Evolutionary conservation across 30 jellyfish, hydroid and myxozoan species (phyloP).

Genomic region (Turritopsis rubra): DNA sequence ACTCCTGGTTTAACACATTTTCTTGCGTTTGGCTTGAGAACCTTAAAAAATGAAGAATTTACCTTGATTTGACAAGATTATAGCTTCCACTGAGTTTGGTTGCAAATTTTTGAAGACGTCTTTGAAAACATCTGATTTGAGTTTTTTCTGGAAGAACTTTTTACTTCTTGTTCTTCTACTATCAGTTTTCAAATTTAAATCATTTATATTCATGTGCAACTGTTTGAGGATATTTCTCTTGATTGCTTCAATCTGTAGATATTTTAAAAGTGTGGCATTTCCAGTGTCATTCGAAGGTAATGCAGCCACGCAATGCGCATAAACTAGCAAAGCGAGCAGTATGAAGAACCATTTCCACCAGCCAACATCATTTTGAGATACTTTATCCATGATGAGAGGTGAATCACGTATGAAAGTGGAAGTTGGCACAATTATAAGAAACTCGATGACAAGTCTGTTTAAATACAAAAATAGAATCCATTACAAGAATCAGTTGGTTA

Average conservation of each 20-base stretch:
- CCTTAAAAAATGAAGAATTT: neutral
- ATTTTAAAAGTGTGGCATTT: neutral
- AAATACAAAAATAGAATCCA: neutral
- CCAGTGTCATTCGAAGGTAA: neutral
- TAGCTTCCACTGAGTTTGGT: neutral
- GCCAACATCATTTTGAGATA: neutral
- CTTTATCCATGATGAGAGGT: neutral
- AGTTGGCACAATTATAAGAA: neutral
- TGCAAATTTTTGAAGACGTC: neutral
- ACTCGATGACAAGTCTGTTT: neutral
- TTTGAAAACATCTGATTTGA: neutral
- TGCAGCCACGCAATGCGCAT: neutral
- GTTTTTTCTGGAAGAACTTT: neutral
- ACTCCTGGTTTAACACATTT: too few species aligned
- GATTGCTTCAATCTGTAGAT: neutral
- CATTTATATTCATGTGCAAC: neutral
- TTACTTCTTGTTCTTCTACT: neutral
- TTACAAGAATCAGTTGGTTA: neutral
- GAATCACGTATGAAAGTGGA: neutral
- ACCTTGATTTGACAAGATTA: slow-evolving; percentile 1
- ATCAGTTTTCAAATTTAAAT: neutral
- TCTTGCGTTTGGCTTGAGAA: too few species aligned
- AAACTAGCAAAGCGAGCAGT: neutral
- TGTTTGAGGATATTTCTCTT: neutral
- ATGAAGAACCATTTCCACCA: neutral